Evolutionary conservation across 92 coral and sea anemone species (phyloP).

Genomic region (Umimayanthus kanabou): DNA sequence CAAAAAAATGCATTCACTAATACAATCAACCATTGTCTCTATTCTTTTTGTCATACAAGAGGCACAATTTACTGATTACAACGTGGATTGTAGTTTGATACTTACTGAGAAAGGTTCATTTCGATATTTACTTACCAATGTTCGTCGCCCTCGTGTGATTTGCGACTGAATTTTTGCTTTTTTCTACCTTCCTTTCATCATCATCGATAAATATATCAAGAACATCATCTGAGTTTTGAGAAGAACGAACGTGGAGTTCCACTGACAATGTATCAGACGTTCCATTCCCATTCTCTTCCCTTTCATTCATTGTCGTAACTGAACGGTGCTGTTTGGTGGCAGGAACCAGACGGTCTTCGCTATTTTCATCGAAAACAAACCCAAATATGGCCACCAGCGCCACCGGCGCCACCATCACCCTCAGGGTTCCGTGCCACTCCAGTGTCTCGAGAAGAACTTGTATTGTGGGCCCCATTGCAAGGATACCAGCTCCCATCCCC

Average conservation of each 20-base stretch:
- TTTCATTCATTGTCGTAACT: neutral
- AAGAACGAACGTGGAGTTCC: neutral
- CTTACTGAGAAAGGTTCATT: neutral
- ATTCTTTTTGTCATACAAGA: too few species aligned
- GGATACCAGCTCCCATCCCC: constrained; percentile 27
- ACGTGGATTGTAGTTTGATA: too few species aligned
- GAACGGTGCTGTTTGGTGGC: neutral
- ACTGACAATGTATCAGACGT: neutral
- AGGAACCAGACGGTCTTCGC: too few species aligned
- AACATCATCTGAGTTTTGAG: neutral
- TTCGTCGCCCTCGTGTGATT: neutral
- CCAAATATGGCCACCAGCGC: constrained; percentile 10
- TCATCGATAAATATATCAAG: neutral
- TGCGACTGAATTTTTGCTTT: neutral
- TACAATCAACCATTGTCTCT: too few species aligned
- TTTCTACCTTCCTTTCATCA: neutral
- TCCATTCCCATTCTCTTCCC: neutral
- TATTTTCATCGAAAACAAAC: neutral
- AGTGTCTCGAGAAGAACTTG: constrained; percentile 19
- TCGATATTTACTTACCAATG: neutral
- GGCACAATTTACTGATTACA: too few species aligned
- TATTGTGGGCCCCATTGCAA: constrained; percentile 17
- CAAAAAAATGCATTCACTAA: too few species aligned
- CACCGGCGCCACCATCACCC: constrained; percentile 24
- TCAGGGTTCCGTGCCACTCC: constrained; percentile 3